These are phyloP conservation scores for Apostichopus leukothele DNA, from an alignment of 53 echinoderm and acorn worm genomes.

Conservation along the genomic window DNA sequence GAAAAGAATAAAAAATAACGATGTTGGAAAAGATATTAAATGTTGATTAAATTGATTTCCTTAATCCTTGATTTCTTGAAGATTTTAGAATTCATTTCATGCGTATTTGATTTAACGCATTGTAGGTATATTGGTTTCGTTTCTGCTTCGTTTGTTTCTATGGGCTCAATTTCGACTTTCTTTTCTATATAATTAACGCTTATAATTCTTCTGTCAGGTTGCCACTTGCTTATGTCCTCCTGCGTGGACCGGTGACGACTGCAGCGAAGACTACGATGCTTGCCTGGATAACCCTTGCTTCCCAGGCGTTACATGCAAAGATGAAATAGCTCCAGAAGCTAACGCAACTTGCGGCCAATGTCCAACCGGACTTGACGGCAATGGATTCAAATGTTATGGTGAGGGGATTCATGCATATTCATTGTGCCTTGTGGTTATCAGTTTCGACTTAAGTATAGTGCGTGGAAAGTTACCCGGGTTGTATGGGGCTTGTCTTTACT, in stretches of 20 bases:
- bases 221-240: conserved; percentile 66
- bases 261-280: conserved; percentile 68
- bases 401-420: not conserved
- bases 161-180: no score
- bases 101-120: no score
- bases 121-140: no score
- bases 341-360: conserved; percentile 74
- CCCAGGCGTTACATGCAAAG: conserved; percentile 73
- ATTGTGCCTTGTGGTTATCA: not conserved
- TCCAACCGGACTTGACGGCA: conserved; percentile 68
- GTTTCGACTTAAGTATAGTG: no score
- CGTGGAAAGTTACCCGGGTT: no score
- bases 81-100: no score
- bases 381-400: conserved; percentile 91
- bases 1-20: no score
- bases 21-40: no score
- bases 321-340: conserved; percentile 50
- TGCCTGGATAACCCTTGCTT: conserved; percentile 77
- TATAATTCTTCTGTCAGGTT: conserved; percentile 42
- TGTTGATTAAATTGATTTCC: no score
- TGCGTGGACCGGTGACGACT: conserved; percentile 72
- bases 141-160: no score
- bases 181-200: not conserved
- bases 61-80: no score
- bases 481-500: no score